phyloP scores from a whole-genome alignment of 92 coral and sea anemone species.

The Parazoanthus darwini region DNA sequence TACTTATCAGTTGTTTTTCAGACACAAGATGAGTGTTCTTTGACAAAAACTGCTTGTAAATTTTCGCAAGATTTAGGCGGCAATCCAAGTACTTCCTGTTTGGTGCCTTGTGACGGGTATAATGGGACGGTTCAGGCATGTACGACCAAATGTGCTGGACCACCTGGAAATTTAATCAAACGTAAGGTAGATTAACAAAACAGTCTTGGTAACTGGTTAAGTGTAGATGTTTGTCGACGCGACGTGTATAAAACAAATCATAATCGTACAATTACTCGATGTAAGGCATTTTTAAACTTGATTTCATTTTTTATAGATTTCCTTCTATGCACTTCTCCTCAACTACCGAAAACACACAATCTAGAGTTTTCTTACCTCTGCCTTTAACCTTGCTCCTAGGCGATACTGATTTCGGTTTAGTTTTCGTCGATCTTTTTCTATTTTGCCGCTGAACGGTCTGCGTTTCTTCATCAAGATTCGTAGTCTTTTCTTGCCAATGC shows the following conservation, averaged over 20 bases:
- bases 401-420: background rate
- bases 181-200: too few relatives aligned
- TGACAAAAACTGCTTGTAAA: background rate
- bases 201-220: too few relatives aligned
- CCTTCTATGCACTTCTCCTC: too few relatives aligned
- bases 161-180: background rate
- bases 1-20: background rate
- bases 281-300: too few relatives aligned
- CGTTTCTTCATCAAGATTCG: background rate
- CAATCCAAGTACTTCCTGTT: background rate
- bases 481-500: background rate
- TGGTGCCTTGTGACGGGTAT: background rate
- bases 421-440: background rate
- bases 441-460: background rate
- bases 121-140: background rate
- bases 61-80: background rate
- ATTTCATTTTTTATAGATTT: too few relatives aligned
- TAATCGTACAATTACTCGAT: too few relatives aligned
- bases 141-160: slow-evolving; percentile 3
- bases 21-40: background rate
- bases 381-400: background rate
- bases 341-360: too few relatives aligned
- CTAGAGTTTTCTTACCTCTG: background rate
- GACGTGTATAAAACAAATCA: too few relatives aligned
- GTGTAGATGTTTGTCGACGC: too few relatives aligned